A percentile compares a stretch with the other conserved stretches of the same genome.
phyloP scores from a whole-genome alignment of 64 coral and sea anemone species.

The Porites australiensis region DNA sequence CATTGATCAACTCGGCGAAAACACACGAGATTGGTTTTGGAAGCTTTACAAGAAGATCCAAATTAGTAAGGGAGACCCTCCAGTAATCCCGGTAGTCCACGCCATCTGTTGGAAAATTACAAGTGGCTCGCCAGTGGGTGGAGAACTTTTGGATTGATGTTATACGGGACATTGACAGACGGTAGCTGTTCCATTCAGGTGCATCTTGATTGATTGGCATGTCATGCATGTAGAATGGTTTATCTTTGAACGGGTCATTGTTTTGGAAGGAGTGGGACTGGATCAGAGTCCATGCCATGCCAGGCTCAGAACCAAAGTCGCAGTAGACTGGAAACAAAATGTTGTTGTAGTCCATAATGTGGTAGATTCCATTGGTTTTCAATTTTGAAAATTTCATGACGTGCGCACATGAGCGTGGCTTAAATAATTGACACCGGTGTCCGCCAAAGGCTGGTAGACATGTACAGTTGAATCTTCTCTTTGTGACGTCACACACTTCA shows the following conservation, averaged over 20 bases:
- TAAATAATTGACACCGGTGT: conserved; percentile 4
- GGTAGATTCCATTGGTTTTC: too few relatives aligned
- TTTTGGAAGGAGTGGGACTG: not conserved
- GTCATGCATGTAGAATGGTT: not conserved
- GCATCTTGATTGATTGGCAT: too few relatives aligned
- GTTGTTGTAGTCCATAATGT: too few relatives aligned
- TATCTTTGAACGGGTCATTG: not conserved
- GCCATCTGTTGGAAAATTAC: too few relatives aligned
- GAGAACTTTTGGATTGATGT: too few relatives aligned
- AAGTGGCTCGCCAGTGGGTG: too few relatives aligned
- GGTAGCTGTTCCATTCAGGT: too few relatives aligned
- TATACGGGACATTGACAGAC: too few relatives aligned
- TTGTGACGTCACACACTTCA: conserved; percentile 14
- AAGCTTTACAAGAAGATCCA: not conserved
- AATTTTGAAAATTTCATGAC: too few relatives aligned
- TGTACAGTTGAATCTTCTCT: conserved; percentile 8
- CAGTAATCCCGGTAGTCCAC: too few relatives aligned
- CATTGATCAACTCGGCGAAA: not conserved
- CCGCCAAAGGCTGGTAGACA: not conserved
- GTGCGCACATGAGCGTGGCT: not conserved
- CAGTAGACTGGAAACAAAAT: not conserved
- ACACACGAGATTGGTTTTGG: not conserved
- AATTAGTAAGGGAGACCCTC: not conserved
- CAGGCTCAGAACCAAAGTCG: not conserved
- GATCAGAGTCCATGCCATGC: not conserved